Percentiles rank a stretch among this genome's conserved stretches.
Conservation (phyloP, 2,113 vertebrate genomes). For the Garra rufa region DNA sequence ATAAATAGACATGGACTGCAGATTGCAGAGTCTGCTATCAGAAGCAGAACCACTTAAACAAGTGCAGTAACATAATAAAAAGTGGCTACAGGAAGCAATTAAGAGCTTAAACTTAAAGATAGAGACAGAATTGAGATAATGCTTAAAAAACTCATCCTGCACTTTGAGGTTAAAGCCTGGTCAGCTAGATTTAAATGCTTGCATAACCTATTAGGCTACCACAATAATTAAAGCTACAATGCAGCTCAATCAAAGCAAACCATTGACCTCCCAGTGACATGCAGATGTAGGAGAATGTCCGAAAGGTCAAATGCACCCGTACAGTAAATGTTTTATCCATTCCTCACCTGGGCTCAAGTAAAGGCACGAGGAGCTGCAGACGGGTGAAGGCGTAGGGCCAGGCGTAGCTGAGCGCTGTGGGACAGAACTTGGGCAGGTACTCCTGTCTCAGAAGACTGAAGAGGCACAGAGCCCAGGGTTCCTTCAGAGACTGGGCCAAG, state of each 20-base stretch:
- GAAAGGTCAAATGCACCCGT: not conserved
- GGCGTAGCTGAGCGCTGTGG: slow-evolving; percentile 93
- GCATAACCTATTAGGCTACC: not conserved
- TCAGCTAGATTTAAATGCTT: not conserved
- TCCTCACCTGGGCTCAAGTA: slow-evolving; percentile 93
- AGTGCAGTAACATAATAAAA: not conserved
- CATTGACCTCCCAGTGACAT: not conserved
- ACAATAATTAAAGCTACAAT: not conserved
- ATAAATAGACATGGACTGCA: not conserved
- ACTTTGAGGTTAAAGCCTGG: slow-evolving; percentile 10
- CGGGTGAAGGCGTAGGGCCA: slow-evolving; percentile 96
- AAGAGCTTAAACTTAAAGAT: slow-evolving; percentile 26
- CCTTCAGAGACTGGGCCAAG: slow-evolving; percentile 92
- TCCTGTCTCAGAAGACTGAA: slow-evolving; percentile 96
- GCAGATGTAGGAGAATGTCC: not conserved
- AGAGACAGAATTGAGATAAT: not conserved
- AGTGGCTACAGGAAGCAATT: not conserved
- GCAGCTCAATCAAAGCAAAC: not conserved
- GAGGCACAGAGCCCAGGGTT: slow-evolving; percentile 97
- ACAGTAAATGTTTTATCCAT: not conserved
- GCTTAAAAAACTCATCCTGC: not conserved
- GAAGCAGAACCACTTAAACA: not conserved
- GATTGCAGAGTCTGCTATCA: not conserved
- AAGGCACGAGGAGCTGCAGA: slow-evolving; percentile 92
- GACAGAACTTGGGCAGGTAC: slow-evolving; percentile 93